These are phyloP conservation scores for Merodon equestris DNA, from an alignment of 2,888 invertebrate genomes.

Conservation along the genomic window DNA sequence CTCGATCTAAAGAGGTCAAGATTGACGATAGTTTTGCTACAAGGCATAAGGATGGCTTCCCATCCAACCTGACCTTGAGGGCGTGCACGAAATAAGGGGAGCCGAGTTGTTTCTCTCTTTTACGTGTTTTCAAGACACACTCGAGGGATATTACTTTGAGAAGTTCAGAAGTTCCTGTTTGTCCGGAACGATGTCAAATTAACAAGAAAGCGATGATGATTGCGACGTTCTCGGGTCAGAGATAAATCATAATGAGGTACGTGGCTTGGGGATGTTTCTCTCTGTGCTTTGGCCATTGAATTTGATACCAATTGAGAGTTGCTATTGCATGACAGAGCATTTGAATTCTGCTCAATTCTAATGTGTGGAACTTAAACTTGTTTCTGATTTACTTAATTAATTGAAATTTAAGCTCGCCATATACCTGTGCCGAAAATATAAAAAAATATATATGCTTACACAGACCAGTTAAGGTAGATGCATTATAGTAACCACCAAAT, in stretches of 20 bases:
- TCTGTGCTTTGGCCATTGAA: neutral
- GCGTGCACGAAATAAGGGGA: neutral
- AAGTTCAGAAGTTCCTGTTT: neutral
- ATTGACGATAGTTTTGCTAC: conserved; percentile 38
- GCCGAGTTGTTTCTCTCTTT: neutral
- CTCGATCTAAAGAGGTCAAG: conserved; percentile 48
- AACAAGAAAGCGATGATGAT: neutral
- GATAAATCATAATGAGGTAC: too few relatives aligned
- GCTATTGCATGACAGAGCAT: too few relatives aligned
- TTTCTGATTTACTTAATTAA: too few relatives aligned
- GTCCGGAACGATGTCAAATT: neutral
- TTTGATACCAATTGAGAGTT: neutral
- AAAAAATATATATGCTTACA: too few relatives aligned
- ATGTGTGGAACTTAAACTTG: too few relatives aligned
- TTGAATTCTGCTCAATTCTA: too few relatives aligned
- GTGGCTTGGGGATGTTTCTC: neutral
- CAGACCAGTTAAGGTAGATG: conserved; percentile 8
- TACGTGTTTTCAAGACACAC: neutral
- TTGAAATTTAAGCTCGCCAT: too few relatives aligned
- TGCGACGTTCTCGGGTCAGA: too few relatives aligned
- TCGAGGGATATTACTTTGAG: neutral
- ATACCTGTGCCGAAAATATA: too few relatives aligned
- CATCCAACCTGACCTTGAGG: conserved; percentile 41
- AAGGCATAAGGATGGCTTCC: conserved; percentile 5
- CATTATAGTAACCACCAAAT: conserved; percentile 33